Evolutionary conservation across 1,140 invertebrate genomes (phyloP), one percentile per base, ranked within the genome.

Genomic region (Brevipalpus yothersi): DNA sequence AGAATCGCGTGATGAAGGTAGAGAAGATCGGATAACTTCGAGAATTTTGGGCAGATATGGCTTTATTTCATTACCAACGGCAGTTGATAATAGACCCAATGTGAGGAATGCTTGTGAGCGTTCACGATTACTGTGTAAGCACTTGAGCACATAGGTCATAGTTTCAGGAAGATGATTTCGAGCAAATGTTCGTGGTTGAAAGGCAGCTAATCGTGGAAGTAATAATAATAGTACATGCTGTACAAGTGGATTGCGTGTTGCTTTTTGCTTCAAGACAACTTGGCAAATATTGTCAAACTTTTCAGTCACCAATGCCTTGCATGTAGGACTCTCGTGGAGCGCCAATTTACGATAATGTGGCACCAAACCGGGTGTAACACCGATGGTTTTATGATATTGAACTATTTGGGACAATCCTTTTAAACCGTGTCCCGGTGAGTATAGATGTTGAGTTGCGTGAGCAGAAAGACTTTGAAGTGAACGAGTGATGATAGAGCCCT

Each of bases 171-270:
- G 72, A 72, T 91, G 83, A 64, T 86, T 68, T 62, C 66, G 63
- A 12, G 68, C 71, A 67, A 94, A 95, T 42, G 78, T 77, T n/a
- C 80, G 78, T 58, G 80, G 82, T 69, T 90, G 82, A 65, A 96
- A 93, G 13, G 89, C 88, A 9, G 88, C 90, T n/a, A 97, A 70
- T 58, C 91, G 76, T n/a, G 93, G 93, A 61, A 97, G 74, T 47
- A 96, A 78, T 23, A 81, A 81, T 59, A 96, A 76, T 11, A 97
- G 69, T 1, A 84, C 80, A 67, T 90, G 83, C 66, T 95, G 90
- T 41, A 95, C 84, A 69, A 88, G 81, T 0, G 76, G 71, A 53
- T 80, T 86, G 64, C 83, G 80, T 0, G 81, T 79, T 17, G 73
- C 70, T 59, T 82, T 76, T 63, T 91, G 86, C 49, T 78, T 76